Evolutionary conservation across 2,797 vertebrate genomes (phyloP), one percentile per base, ranked within the genome.

Genomic region (Anableps anableps): DNA sequence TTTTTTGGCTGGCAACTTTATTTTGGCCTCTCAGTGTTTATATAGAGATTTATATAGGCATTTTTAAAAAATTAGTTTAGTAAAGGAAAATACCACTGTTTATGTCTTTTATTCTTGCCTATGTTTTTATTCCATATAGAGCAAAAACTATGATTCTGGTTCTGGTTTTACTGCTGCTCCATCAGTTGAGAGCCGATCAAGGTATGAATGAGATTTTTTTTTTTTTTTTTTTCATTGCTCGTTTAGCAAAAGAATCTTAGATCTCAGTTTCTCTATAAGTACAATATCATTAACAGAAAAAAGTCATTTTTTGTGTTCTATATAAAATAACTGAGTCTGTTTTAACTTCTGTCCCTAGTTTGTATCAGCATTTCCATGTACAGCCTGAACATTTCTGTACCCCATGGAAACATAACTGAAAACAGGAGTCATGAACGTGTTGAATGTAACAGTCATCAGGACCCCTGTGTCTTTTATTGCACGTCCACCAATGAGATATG

Each of bases 391-490:
- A 11, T 82, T 1, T 9, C 0, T 17, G 0, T 2, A 23, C 34
- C 4, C 0, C 0, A 0, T 1, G 0, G 0, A 3, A 0, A 0
- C 0, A 10, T 79, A 10, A 0, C 0, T 0, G 83, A 82, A 0
- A 0, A 8, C 0, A 0, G 0, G 2, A 0, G 0, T 0, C 0
- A 0, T 0, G 0, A 0, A 0, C 9, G 58, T 60, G 1, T 51
- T 21, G 11, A 0, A 0, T 90, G 86, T n/a, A 0, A 0, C 0
- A 0, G 0, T 0, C 0, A 7, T 0, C 1, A 0, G 0, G 0
- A 0, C 0, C 0, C 2, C 2, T 89, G 83, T 34, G 0, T 34
- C 10, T 43, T 89, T 14, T 0, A 1, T 0, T 91, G 90, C 64
- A 4, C 0, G 0, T 5, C 0, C 26, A 31, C 0, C 3, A 4